phyloP scores from a whole-genome alignment of 2,113 vertebrate genomes.

The Xiphophorus maculatus region DNA sequence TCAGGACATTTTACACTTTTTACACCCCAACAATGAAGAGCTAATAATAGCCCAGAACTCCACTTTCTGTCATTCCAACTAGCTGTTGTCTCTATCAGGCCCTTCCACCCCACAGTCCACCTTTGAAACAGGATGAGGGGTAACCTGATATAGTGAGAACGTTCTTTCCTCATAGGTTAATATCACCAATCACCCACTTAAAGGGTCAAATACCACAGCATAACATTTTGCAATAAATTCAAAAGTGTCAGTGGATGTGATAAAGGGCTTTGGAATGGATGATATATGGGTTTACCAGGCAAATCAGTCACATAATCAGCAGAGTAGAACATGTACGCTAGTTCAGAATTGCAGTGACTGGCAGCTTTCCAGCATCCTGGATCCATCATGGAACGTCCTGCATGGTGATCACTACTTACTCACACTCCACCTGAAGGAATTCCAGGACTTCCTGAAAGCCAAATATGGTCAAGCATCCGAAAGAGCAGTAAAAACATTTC shows the following conservation, averaged over 20 bases:
- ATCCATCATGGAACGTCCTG: not conserved
- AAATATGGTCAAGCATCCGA: conserved; percentile 74
- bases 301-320: not conserved
- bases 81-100: not conserved
- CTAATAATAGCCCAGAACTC: conserved; percentile 31
- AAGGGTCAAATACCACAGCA: not conserved
- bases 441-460: conserved; percentile 74
- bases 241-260: not conserved
- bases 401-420: conserved; percentile 46
- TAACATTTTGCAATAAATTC: not conserved
- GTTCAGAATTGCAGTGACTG: not conserved
- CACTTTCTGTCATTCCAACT: conserved; percentile 6
- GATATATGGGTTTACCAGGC: not conserved
- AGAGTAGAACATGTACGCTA: not conserved
- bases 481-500: conserved; percentile 38
- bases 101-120: not conserved
- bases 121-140: conserved; percentile 27
- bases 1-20: conserved; percentile 24
- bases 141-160: conserved; percentile 42
- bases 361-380: not conserved
- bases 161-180: conserved; percentile 11
- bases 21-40: conserved; percentile 37
- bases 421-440: conserved; percentile 68
- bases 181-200: conserved; percentile 9
- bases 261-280: not conserved